Evolutionary conservation across 1,140 invertebrate species (phyloP), one percentile per base, ranked within the genome.

Genomic region (Apis florea): DNA sequence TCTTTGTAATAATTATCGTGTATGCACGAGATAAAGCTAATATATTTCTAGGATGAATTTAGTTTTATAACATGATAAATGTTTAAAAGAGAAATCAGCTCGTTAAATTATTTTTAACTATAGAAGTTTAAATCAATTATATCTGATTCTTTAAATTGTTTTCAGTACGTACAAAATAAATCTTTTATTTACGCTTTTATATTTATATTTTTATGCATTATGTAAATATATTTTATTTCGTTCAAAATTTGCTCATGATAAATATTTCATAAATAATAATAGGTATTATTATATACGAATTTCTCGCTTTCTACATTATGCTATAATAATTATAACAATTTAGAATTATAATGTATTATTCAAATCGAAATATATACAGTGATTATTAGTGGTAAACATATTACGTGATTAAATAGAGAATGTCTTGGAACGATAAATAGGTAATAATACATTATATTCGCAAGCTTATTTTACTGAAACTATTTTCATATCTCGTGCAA

Each of bases 401-500:
- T 31, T 56, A 54, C 19, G 53, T 40, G 12, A 9, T n/a, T 11
- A 49, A 13, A 40, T 40, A 49, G 24, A 40, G 8, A 26, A 8
- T 21, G n/a, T 10, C 24, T 40, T 9, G 21, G 40, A n/a, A 56
- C 26, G 53, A 71, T 56, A 56, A 56, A 56, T 31, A 53, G 21
- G 19, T 40, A 56, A 71, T 31, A 71, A 71, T 56, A 40, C n/a
- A 31, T 56, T 56, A 56, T 15, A 31, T 56, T 56, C 3, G 69
- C 4, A 19, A 24, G 68, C 53, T 71, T 71, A 40, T 40, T 40
- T 56, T 8, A 31, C 8, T 56, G 21, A 71, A 56, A 56, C 49
- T 56, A 71, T 71, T 71, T 56, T 71, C 69, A 15, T 56, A 56
- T 71, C 53, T 21, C 8, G 69, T 12, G 53, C n/a, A 56, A 17